A percentile compares a stretch with the other conserved stretches of the same genome.
These are phyloP conservation scores for Agrochola lychnidis DNA, from an alignment of 2,888 invertebrate genomes.

Conservation along the genomic window DNA sequence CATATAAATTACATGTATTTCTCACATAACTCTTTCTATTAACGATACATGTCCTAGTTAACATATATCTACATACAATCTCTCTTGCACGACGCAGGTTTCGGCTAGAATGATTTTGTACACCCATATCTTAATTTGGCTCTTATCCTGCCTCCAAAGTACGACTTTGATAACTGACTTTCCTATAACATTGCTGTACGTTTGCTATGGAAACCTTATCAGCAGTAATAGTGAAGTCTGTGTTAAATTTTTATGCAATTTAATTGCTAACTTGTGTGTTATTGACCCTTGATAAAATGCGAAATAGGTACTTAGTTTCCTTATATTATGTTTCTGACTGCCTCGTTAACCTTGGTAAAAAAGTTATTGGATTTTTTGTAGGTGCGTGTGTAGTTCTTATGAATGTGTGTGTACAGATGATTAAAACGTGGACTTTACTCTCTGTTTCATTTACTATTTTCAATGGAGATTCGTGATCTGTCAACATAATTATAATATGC, in stretches of 20 bases:
- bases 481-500: background rate
- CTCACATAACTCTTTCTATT: slow-evolving; percentile 11
- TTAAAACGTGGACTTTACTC: background rate
- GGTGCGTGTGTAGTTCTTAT: background rate
- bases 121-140: background rate
- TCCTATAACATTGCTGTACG: background rate
- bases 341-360: background rate
- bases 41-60: background rate
- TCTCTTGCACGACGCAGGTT: background rate
- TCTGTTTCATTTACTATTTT: background rate
- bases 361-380: background rate
- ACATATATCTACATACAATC: background rate
- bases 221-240: background rate
- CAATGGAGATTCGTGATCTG: background rate
- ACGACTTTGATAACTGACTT: background rate
- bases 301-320: background rate
- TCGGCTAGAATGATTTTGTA: background rate
- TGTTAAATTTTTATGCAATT: background rate
- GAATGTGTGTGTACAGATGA: background rate
- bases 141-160: background rate
- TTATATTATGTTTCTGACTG: background rate
- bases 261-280: background rate
- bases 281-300: background rate
- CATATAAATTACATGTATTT: slow-evolving; percentile 2
- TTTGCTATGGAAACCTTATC: background rate